Evolutionary conservation across 2,797 vertebrate species (phyloP).

Genomic region (Leptatherina wallacei): DNA sequence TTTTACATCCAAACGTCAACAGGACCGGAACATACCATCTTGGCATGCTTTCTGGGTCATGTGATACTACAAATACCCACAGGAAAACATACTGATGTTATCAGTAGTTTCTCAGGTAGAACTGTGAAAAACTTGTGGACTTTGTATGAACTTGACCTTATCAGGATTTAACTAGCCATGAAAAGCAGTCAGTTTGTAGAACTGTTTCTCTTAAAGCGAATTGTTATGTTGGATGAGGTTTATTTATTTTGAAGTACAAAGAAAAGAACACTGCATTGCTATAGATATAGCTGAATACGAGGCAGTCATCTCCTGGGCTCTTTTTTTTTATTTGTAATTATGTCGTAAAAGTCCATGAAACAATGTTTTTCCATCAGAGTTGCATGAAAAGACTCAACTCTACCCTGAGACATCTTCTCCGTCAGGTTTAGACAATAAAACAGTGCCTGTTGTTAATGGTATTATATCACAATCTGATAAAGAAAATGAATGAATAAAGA

Average conservation of each 20-base stretch:
- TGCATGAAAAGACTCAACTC: neutral
- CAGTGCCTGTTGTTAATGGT: neutral
- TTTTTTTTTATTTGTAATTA: neutral
- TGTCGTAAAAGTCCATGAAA: neutral
- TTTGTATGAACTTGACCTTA: no score
- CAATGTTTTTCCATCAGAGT: neutral
- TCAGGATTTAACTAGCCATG: no score
- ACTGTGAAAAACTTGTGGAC: slow-evolving; percentile 39
- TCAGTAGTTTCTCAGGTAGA: slow-evolving; percentile 34
- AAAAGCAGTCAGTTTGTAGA: neutral
- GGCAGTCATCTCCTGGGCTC: neutral
- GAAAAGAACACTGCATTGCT: neutral
- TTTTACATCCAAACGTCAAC: neutral
- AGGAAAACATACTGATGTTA: slow-evolving; percentile 29
- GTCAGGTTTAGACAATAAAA: neutral
- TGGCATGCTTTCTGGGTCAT: neutral
- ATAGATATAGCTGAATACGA: neutral
- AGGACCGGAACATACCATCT: slow-evolving; percentile 18
- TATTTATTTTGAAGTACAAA: neutral
- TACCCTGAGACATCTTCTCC: neutral
- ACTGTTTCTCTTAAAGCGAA: neutral
- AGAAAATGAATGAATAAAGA: no score
- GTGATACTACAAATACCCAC: slow-evolving; percentile 13
- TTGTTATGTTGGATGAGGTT: neutral
- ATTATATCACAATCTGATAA: neutral